phyloP scores from a whole-genome alignment of 2,113 vertebrate species.

The Petrocephalus zakoni region DNA sequence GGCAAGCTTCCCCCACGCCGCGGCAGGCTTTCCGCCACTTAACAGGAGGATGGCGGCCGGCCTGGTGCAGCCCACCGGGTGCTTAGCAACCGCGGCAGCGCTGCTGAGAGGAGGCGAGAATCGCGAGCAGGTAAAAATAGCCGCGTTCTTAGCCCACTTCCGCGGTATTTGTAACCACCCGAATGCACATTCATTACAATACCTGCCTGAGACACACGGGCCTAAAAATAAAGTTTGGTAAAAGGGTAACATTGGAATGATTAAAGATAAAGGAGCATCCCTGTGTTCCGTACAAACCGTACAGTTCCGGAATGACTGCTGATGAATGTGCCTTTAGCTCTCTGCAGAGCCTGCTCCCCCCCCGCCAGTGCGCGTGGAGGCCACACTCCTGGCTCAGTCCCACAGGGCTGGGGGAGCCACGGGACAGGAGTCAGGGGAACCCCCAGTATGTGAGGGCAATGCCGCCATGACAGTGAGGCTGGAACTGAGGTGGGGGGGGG shows the following conservation, averaged over 20 bases:
- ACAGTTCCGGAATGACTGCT: background rate
- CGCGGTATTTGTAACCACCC: background rate
- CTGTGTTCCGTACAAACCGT: background rate
- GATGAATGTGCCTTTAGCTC: background rate
- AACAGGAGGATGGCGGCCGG: background rate
- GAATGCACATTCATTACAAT: background rate
- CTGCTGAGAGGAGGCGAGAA: background rate
- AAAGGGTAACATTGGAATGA: background rate
- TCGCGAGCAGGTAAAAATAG: slow-evolving; percentile 23
- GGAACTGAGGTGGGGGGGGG: slow-evolving; percentile 46
- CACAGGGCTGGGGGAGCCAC: slow-evolving; percentile 17
- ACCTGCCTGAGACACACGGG: background rate
- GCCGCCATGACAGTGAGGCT: slow-evolving; percentile 59
- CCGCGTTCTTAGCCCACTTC: slow-evolving; percentile 2
- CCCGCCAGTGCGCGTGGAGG: background rate
- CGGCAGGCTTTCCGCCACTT: background rate
- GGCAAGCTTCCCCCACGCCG: background rate
- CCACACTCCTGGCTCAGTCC: background rate
- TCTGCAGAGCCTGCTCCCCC: background rate
- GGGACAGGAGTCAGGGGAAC: slow-evolving; percentile 54
- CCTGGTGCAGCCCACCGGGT: background rate
- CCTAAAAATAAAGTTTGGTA: background rate
- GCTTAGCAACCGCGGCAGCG: slow-evolving; percentile 20
- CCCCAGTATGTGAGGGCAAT: slow-evolving; percentile 58
- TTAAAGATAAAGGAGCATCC: background rate